Percentiles rank a stretch among this genome's conserved stretches.
Evolutionary conservation across 2,113 vertebrate species (phyloP).

Genomic region (Labeo rohita): DNA sequence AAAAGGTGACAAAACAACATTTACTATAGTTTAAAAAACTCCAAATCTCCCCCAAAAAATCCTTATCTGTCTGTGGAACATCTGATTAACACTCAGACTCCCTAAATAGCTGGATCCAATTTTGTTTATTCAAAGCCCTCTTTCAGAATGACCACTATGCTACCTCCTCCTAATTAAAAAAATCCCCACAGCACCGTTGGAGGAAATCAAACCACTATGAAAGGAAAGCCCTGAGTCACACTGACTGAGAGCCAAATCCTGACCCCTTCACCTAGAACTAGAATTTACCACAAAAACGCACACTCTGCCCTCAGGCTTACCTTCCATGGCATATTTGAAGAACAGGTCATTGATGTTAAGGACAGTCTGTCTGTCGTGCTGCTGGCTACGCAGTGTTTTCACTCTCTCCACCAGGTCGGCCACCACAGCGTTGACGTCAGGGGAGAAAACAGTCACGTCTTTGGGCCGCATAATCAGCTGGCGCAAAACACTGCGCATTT

Average conservation of each 20-base stretch:
- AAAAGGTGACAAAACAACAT: background rate
- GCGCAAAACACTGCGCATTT: slow-evolving; percentile 88
- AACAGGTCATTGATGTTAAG: slow-evolving; percentile 88
- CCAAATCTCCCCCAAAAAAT: background rate
- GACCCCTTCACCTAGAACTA: background rate
- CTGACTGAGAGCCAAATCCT: background rate
- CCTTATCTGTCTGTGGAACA: background rate
- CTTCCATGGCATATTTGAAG: slow-evolving; percentile 97
- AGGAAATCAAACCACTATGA: background rate
- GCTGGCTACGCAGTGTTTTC: slow-evolving; percentile 72
- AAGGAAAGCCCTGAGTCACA: background rate
- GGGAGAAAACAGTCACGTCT: slow-evolving; percentile 84
- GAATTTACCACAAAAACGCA: background rate
- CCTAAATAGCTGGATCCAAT: background rate
- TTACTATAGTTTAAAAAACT: background rate
- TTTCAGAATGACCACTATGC: background rate
- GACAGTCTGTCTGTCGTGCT: slow-evolving; percentile 79
- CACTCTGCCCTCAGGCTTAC: slow-evolving; percentile 63
- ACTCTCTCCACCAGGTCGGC: slow-evolving; percentile 85
- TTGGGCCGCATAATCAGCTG: slow-evolving; percentile 90
- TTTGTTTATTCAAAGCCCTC: background rate
- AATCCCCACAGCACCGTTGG: background rate
- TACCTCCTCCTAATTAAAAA: background rate
- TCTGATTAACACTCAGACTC: background rate
- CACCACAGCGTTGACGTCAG: slow-evolving; percentile 85